Evolutionary conservation across 2,888 invertebrate species (phyloP).

Genomic region (Drosophila limbata): DNA sequence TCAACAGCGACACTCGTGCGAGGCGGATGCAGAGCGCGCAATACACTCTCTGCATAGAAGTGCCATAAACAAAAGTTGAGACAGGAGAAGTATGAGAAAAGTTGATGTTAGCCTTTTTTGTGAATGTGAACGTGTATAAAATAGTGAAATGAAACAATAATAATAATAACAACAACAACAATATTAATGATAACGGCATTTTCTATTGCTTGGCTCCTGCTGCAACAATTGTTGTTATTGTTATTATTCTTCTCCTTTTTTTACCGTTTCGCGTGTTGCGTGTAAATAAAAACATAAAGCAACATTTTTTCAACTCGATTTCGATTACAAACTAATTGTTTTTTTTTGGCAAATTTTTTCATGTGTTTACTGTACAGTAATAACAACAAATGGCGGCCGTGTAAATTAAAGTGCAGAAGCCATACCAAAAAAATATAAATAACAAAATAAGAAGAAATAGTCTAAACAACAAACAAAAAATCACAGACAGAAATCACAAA

Average conservation of each 20-base stretch:
- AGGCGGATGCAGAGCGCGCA: constrained; percentile 67
- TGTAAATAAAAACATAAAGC: constrained; percentile 42
- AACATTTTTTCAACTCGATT: constrained; percentile 39
- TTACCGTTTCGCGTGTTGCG: constrained; percentile 42
- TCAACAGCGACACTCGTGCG: constrained; percentile 76
- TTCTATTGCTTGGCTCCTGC: constrained; percentile 13
- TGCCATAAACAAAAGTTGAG: constrained; percentile 49
- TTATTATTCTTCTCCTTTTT: constrained; percentile 11
- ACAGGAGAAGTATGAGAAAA: constrained; percentile 50
- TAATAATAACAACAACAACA: constrained; percentile 7
- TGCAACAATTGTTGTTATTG: constrained; percentile 9
- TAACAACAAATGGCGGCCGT: constrained; percentile 32
- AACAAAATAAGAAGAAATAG: constrained; percentile 15
- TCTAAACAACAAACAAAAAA: constrained; percentile 28
- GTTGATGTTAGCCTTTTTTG: constrained; percentile 12
- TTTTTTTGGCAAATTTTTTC: constrained; percentile 48
- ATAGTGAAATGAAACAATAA: not conserved
- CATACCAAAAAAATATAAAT: constrained; percentile 33
- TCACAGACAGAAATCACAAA: constrained; percentile 22
- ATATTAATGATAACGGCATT: constrained; percentile 23
- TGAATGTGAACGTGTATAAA: constrained; percentile 16
- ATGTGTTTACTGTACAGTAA: constrained; percentile 41
- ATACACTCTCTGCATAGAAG: constrained; percentile 33
- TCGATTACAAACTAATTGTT: constrained; percentile 29
- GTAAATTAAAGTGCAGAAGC: constrained; percentile 46